Evolutionary conservation across 2,888 invertebrate genomes (phyloP), one percentile per base, ranked within the genome.

Genomic region (Plagodis pulveraria): DNA sequence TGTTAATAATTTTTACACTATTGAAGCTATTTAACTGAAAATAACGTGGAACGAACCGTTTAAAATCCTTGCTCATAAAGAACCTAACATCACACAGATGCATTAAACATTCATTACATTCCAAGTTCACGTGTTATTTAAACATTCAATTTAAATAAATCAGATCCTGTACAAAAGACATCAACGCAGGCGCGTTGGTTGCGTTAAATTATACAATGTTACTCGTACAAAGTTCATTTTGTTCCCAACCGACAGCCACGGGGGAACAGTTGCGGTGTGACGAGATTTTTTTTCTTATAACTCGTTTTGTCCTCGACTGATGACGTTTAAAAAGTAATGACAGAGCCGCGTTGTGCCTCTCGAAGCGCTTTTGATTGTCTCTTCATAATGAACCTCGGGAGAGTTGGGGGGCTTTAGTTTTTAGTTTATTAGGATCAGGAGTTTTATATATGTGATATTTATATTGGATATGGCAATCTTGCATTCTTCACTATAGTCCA

Each of bases 151-250:
- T 48, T 48, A 48, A 54, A 54, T 48, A 56, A 51, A 55, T 60
- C 44, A 45, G 33, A 12, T 50, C 11, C 47, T 50, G 38, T 57
- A 58, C 56, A 62, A 62, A 66, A 66, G 63, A 66, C 63, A 52
- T 66, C 66, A 66, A 66, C 63, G 66, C 61, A 56, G 50, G 38
- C 54, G 38, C 54, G 46, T 49, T 44, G 34, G 7, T 48, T 34
- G 34, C 38, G 51, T 43, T 53, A 35, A 50, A 57, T 56, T 52
- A 60, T 44, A 59, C 45, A 59, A 10, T 50, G 12, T 43, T 44
- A 22, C 11, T 22, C 22, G 22, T 22, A 38, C 32, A 8, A 34
- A 12, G 12, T 12, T 42, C 42, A 33, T 34, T 47, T 45, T 33
- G 11, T 12, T 5, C 32, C 32, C 32, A 42, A 35, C 35, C 22